Conservation (phyloP, 2,797 vertebrate species). For the Silurus aristotelis region DNA sequence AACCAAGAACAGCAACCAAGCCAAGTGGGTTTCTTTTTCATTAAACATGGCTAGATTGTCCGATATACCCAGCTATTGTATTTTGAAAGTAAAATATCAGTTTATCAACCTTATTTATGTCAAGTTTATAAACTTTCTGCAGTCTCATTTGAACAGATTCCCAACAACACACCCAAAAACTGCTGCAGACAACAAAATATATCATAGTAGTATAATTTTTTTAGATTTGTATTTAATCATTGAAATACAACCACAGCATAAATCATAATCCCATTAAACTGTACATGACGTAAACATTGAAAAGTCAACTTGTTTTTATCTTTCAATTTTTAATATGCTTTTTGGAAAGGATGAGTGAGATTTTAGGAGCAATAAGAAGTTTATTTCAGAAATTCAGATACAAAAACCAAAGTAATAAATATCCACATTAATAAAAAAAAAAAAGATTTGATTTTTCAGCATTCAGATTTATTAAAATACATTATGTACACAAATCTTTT, state of each 20-base stretch:
- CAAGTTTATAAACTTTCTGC: conserved; percentile 14
- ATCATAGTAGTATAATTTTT: not conserved
- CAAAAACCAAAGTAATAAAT: conserved; percentile 41
- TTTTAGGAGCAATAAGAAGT: not conserved
- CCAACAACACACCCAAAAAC: conserved; percentile 8
- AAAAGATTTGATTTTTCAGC: not conserved
- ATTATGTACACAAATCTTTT: conserved; percentile 32
- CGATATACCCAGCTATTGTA: not conserved
- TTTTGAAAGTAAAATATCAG: not conserved
- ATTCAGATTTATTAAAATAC: conserved; percentile 23
- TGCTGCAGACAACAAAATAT: not conserved
- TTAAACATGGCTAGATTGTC: conserved; percentile 1
- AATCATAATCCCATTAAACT: conserved; percentile 29
- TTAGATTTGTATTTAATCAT: not conserved
- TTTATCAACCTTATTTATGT: not conserved
- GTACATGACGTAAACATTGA: conserved; percentile 36
- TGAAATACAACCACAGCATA: not conserved
- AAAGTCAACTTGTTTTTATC: not conserved
- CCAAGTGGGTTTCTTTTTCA: not conserved
- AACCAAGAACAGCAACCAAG: not conserved
- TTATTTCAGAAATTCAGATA: not conserved
- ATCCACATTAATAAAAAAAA: conserved; percentile 6
- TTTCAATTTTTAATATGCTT: not conserved
- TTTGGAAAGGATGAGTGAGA: conserved; percentile 2
- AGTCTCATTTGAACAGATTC: not conserved